Evolutionary conservation across 2,113 vertebrate genomes (phyloP).

Genomic region (Cranoglanis bouderius): DNA sequence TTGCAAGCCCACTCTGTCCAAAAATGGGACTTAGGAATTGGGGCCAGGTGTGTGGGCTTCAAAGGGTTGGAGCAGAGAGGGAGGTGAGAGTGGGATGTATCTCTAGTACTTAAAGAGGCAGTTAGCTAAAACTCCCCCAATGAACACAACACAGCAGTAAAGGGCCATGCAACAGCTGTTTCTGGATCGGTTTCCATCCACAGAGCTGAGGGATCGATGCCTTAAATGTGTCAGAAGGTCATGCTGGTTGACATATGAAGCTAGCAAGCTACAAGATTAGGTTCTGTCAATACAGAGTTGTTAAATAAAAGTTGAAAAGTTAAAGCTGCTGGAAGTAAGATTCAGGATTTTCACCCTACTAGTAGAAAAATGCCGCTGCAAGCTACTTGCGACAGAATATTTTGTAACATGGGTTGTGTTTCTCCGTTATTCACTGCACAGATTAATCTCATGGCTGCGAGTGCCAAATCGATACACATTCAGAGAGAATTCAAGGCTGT

Average conservation of each 20-base stretch:
- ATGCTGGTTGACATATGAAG: background rate
- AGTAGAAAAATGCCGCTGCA: background rate
- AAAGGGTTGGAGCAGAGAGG: slow-evolving; percentile 33
- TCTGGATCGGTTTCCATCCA: slow-evolving; percentile 16
- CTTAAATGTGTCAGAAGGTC: background rate
- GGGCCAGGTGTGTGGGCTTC: slow-evolving; percentile 50
- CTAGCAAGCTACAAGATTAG: background rate
- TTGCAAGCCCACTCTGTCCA: slow-evolving; percentile 15
- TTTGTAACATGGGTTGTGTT: background rate
- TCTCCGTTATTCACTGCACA: background rate
- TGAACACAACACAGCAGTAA: slow-evolving; percentile 22
- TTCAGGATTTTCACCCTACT: background rate
- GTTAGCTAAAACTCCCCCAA: slow-evolving; percentile 35
- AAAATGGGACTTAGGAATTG: slow-evolving; percentile 33
- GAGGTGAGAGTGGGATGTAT: slow-evolving; percentile 45
- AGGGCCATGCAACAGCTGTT: slow-evolving; percentile 27
- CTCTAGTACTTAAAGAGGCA: slow-evolving; percentile 47
- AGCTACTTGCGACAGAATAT: background rate
- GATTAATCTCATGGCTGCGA: background rate
- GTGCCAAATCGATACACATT: background rate
- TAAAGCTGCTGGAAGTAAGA: background rate
- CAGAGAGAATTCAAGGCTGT: background rate
- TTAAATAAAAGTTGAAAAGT: background rate
- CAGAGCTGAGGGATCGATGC: background rate
- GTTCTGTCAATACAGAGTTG: background rate